Evolutionary conservation across 2,797 vertebrate genomes (phyloP).

Genomic region (Pseudochirops cupreus): DNA sequence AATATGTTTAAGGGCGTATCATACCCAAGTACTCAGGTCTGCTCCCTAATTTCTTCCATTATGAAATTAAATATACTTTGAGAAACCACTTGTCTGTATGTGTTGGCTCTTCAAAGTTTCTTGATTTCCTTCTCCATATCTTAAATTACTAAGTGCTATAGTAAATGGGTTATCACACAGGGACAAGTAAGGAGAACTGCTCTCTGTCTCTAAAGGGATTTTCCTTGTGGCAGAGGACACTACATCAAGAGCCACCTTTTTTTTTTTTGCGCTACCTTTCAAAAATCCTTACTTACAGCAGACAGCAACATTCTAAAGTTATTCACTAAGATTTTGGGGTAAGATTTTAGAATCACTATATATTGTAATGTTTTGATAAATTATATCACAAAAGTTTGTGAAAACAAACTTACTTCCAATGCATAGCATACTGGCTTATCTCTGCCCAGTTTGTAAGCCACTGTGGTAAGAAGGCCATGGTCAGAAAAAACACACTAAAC

Average conservation of each 20-base stretch:
- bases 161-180: constrained; percentile 3
- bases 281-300: not conserved
- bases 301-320: not conserved
- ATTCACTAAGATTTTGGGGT: constrained; percentile 38
- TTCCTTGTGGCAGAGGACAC: not conserved
- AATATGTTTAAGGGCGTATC: not conserved
- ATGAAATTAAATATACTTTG: constrained; percentile 26
- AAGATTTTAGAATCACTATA: constrained; percentile 22
- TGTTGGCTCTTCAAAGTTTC: not conserved
- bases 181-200: not conserved
- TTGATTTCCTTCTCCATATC: not conserved
- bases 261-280: not conserved
- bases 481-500: constrained; percentile 95
- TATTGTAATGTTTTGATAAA: constrained; percentile 42
- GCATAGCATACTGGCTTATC: constrained; percentile 96
- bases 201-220: not conserved
- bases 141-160: constrained; percentile 20
- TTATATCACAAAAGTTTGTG: constrained; percentile 10
- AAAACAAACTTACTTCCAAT: constrained; percentile 90
- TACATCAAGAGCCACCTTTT: not conserved
- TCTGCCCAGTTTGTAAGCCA: constrained; percentile 98
- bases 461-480: constrained; percentile 97
- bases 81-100: constrained; percentile 33
- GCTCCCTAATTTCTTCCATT: not conserved
- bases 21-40: constrained; percentile 2